Evolutionary conservation across 1,140 invertebrate species (phyloP), one percentile per base, ranked within the genome.

Genomic region (Hycleus cichorii): DNA sequence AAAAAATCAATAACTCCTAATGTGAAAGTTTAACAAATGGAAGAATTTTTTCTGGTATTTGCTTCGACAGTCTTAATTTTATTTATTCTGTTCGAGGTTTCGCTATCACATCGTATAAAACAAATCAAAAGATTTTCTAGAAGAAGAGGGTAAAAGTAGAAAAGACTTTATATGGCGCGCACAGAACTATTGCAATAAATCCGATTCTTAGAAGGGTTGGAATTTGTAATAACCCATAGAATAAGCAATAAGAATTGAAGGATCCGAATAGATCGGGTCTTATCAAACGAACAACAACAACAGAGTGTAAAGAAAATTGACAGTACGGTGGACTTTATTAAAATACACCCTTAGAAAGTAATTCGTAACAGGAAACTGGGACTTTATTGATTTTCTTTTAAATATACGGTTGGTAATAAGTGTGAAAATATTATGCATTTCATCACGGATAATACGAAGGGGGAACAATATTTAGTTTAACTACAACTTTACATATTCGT

Each of bases 211-310:
- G 62, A 61, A 60, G 62, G 58, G 51, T 52, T 55, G 62, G 62
- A 64, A 64, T 64, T 64, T 64, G 55, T 64, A 64, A 64, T 64
- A 64, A 64, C 62, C 59, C 40, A 61, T 57, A 58, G 59, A 64
- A 64, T 64, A 64, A 60, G 62, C 62, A 61, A 64, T 64, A 64
- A 64, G 59, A 64, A 44, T 46, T 6, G 53, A 61, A 64, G 58
- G 49, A 54, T 58, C 54, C 32, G 39, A 49, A 49, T 47, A 48
- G 40, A 45, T 58, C 47, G 58, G 54, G 56, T 58, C 49, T 40
- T 47, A 56, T 58, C 49, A 58, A 58, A 58, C 51, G 56, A 58
- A 49, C 56, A 50, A 58, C 46, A 32, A 10, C 11, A 49, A 24
- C 43, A 32, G 7, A 4, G 18, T 18, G 18, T 18, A 18, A 18